phyloP scores from a whole-genome alignment of 2,888 invertebrate genomes.

The Rhagium mordax region DNA sequence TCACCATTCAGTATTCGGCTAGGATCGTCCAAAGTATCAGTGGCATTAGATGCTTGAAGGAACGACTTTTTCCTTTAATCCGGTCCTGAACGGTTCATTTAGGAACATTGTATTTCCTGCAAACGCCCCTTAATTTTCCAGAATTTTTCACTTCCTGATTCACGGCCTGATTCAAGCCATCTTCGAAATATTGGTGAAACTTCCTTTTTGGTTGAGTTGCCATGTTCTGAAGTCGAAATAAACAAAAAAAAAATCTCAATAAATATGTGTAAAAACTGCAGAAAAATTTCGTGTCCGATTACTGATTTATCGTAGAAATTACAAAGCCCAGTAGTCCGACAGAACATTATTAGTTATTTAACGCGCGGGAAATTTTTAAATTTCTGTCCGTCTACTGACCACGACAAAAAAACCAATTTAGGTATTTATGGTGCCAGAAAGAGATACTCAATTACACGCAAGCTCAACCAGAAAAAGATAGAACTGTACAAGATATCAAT shows the following conservation, averaged over 20 bases:
- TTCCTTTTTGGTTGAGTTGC: background rate
- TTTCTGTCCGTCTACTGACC: too few relatives aligned
- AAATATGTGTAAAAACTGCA: background rate
- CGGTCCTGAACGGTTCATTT: constrained; percentile 25
- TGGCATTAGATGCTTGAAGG: background rate
- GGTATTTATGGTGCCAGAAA: background rate
- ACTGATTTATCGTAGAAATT: too few relatives aligned
- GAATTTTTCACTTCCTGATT: constrained; percentile 8
- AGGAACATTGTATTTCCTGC: constrained; percentile 8
- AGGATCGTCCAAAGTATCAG: constrained; percentile 38
- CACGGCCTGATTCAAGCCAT: constrained; percentile 13
- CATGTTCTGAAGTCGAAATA: background rate
- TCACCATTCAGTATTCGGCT: constrained; percentile 59
- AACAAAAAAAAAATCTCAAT: background rate
- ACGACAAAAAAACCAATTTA: background rate
- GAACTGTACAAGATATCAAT: background rate
- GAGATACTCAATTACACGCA: background rate
- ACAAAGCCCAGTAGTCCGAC: too few relatives aligned
- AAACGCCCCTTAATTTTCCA: constrained; percentile 11
- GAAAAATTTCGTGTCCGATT: too few relatives aligned
- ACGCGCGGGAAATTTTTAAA: too few relatives aligned
- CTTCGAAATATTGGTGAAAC: constrained; percentile 16
- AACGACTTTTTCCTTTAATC: constrained; percentile 16
- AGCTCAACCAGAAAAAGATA: background rate
- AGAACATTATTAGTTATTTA: too few relatives aligned